Evolutionary conservation across 2,888 invertebrate genomes (phyloP).

Genomic region (Panzeria rudis): DNA sequence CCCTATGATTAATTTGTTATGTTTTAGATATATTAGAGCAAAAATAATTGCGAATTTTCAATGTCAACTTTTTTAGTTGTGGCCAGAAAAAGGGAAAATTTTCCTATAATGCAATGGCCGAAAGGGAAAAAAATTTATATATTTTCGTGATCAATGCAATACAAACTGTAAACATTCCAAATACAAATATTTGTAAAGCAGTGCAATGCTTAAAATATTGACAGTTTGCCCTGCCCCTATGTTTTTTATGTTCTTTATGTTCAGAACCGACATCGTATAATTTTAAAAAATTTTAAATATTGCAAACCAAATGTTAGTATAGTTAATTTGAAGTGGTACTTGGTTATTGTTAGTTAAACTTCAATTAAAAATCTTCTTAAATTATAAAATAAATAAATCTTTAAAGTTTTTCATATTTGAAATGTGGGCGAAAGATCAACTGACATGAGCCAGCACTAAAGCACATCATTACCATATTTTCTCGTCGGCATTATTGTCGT

Average conservation of each 20-base stretch:
- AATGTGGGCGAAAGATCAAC: conserved; percentile 58
- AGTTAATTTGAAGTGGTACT: conserved; percentile 6
- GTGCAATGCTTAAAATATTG: background rate
- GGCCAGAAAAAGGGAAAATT: no score
- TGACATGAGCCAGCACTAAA: conserved; percentile 23
- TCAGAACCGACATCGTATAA: background rate
- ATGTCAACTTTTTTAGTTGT: no score
- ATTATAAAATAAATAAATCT: conserved; percentile 54
- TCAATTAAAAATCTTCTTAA: conserved; percentile 34
- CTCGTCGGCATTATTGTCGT: conserved; percentile 5
- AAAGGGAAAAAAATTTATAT: no score
- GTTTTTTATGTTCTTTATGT: no score
- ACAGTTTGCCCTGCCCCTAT: no score
- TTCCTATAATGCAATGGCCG: no score
- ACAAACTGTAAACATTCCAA: no score
- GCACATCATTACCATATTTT: conserved; percentile 26
- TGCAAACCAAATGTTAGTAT: background rate
- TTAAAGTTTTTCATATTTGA: conserved; percentile 8
- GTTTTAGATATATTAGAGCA: no score
- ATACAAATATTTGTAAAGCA: no score
- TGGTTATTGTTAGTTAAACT: conserved; percentile 2
- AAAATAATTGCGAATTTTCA: no score
- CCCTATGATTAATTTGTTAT: no score
- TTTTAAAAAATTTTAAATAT: background rate
- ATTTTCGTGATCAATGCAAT: no score